Conservation (phyloP, 2,888 invertebrate genomes). For the Conchocele bisecta region DNA sequence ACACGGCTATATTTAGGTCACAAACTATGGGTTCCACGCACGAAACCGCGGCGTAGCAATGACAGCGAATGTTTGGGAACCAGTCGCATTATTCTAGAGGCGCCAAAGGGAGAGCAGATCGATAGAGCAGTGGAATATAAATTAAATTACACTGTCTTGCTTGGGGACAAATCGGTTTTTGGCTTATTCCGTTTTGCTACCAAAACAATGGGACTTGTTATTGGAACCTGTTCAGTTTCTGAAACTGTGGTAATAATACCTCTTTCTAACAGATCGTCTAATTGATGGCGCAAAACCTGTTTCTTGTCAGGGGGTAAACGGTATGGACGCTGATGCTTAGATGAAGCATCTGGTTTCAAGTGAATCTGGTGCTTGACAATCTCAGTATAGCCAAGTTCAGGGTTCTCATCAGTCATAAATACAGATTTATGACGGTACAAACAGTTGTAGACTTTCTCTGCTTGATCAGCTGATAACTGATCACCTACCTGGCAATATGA, state of each 20-base stretch:
- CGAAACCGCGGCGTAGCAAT: too few relatives aligned
- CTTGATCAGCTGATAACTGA: too few relatives aligned
- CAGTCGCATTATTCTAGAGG: too few relatives aligned
- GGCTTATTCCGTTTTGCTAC: slow-evolving; percentile 8
- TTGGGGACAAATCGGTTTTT: not conserved
- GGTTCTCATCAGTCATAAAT: not conserved
- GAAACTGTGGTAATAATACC: slow-evolving; percentile 14
- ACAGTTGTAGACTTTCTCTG: too few relatives aligned
- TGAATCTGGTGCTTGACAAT: not conserved
- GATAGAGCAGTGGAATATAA: too few relatives aligned
- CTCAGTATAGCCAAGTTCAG: not conserved
- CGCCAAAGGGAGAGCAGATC: too few relatives aligned
- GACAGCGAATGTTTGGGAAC: too few relatives aligned
- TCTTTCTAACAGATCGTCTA: slow-evolving; percentile 12
- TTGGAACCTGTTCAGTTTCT: slow-evolving; percentile 11
- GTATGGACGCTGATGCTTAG: not conserved
- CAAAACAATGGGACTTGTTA: slow-evolving; percentile 27
- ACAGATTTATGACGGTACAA: too few relatives aligned
- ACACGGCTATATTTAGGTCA: too few relatives aligned
- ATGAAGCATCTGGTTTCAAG: not conserved
- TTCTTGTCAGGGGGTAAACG: not conserved
- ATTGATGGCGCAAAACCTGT: slow-evolving; percentile 9
- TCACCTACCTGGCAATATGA: too few relatives aligned
- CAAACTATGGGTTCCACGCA: too few relatives aligned
- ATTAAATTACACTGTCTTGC: too few relatives aligned